phyloP scores from a whole-genome alignment of 2,113 vertebrate species.

The Cariama cristata region DNA sequence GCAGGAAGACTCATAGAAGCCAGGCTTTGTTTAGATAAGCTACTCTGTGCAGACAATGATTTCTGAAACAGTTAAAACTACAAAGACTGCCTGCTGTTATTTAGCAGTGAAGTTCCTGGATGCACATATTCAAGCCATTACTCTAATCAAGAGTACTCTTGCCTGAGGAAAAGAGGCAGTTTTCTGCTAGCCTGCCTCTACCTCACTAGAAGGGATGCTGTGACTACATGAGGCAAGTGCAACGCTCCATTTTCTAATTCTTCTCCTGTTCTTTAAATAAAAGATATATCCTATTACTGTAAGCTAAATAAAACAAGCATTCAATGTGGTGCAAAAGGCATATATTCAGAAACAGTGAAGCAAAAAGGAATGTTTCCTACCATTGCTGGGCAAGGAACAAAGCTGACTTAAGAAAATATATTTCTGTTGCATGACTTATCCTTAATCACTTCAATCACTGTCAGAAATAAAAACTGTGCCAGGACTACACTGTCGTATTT shows the following conservation, averaged over 20 bases:
- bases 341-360: not conserved
- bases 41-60: not conserved
- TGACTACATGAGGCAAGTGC: not conserved
- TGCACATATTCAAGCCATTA: not conserved
- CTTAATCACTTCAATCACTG: not conserved
- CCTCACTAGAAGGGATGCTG: not conserved
- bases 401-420: not conserved
- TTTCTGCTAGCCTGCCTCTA: conserved; percentile 31
- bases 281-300: not conserved
- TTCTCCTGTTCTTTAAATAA: not conserved
- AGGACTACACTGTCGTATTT: not conserved
- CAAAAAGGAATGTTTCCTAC: not conserved
- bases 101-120: not conserved
- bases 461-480: not conserved
- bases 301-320: not conserved
- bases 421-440: not conserved
- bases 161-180: not conserved
- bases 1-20: not conserved
- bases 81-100: not conserved
- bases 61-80: conserved; percentile 2
- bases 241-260: not conserved
- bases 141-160: not conserved
- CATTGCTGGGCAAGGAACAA: not conserved
- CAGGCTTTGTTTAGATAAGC: not conserved
- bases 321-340: not conserved